Evolutionary conservation across 2,888 invertebrate genomes (phyloP).

Genomic region (Sphecodes monilicornis): DNA sequence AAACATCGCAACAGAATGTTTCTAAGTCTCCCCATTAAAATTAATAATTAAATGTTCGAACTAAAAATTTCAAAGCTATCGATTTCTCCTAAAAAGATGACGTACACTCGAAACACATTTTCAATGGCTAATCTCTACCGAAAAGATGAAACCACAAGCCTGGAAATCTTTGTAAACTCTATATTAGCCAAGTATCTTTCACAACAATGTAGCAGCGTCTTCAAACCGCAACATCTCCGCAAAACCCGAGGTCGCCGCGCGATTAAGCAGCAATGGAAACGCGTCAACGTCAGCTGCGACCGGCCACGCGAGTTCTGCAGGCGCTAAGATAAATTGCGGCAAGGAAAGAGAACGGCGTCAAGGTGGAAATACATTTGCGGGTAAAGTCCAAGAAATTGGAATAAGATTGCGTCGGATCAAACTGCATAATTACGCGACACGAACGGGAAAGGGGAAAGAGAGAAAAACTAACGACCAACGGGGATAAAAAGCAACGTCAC

Average conservation of each 20-base stretch:
- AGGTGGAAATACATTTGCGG: not conserved
- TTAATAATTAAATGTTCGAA: too few relatives aligned
- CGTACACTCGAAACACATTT: too few relatives aligned
- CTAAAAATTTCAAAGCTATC: too few relatives aligned
- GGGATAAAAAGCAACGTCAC: slow-evolving; percentile 1
- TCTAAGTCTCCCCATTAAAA: too few relatives aligned
- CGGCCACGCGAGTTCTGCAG: not conserved
- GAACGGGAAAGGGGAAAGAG: not conserved
- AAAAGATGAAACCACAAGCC: too few relatives aligned
- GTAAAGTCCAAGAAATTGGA: not conserved
- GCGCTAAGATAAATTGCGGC: not conserved
- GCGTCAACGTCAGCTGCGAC: not conserved
- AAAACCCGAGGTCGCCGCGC: not conserved
- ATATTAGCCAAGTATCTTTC: too few relatives aligned
- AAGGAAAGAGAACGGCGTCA: not conserved
- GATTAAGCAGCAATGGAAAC: not conserved
- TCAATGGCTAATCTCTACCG: too few relatives aligned
- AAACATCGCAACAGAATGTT: too few relatives aligned
- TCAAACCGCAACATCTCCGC: not conserved
- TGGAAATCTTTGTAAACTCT: too few relatives aligned
- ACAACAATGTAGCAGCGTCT: too few relatives aligned
- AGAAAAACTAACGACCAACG: too few relatives aligned
- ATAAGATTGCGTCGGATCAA: not conserved
- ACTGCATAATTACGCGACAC: not conserved
- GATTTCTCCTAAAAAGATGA: too few relatives aligned